Conservation (phyloP, 2,113 vertebrate species). For the Bungarus multicinctus region DNA sequence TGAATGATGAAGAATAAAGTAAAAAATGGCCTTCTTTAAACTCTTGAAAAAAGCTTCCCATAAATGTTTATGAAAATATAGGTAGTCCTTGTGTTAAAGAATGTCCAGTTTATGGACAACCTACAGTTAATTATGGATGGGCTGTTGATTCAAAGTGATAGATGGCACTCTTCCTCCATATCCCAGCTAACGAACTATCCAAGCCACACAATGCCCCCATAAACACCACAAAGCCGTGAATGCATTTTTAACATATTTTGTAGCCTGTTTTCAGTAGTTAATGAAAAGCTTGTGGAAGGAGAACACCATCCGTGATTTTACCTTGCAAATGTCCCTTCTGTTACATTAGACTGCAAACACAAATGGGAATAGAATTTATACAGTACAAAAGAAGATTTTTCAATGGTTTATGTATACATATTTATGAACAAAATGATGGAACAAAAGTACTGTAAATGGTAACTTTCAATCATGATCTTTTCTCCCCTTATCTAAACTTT, state of each 20-base stretch:
- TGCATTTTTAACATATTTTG: neutral
- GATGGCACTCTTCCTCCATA: neutral
- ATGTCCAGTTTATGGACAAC: neutral
- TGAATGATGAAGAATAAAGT: conserved; percentile 48
- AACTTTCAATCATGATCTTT: neutral
- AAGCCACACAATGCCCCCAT: neutral
- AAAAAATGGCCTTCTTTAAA: conserved; percentile 33
- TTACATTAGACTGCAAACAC: neutral
- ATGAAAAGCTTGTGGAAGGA: neutral
- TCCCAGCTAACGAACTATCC: neutral
- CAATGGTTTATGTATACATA: neutral
- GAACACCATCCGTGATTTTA: neutral
- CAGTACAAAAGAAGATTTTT: neutral
- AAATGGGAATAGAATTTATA: conserved; percentile 12
- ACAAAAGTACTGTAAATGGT: neutral
- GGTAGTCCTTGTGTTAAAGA: neutral
- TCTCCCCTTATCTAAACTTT: neutral
- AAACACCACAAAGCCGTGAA: neutral
- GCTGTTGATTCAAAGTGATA: neutral
- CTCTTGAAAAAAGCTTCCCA: conserved; percentile 33
- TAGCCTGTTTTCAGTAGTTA: neutral
- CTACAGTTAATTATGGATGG: neutral
- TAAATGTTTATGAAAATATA: neutral
- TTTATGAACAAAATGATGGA: neutral
- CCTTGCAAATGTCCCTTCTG: neutral